These are phyloP conservation scores for Hepsetus odoe DNA, from an alignment of 2,113 vertebrate species.

Conservation along the genomic window DNA sequence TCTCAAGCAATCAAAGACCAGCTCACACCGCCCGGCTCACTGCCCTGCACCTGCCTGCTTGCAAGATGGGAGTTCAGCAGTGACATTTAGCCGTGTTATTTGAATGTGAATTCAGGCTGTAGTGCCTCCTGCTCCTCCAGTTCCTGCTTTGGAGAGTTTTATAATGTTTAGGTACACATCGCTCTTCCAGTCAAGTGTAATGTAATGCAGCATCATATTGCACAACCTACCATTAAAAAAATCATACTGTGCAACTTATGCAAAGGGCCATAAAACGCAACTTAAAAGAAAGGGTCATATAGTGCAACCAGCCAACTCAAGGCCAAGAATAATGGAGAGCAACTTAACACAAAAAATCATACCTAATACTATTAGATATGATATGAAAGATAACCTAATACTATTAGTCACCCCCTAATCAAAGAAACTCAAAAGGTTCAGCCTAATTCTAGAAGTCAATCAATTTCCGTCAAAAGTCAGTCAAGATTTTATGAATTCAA, in stretches of 20 bases:
- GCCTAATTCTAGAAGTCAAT: background rate
- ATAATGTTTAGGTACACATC: background rate
- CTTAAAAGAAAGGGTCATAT: background rate
- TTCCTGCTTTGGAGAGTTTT: background rate
- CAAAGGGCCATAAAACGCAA: background rate
- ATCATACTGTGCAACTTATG: background rate
- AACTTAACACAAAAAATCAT: too few species aligned
- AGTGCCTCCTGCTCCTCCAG: background rate
- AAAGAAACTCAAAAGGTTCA: background rate
- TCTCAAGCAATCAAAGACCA: conserved; percentile 83
- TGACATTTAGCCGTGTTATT: conserved; percentile 6
- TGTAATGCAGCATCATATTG: background rate
- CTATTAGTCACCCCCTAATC: too few species aligned
- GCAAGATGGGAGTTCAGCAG: conserved; percentile 6
- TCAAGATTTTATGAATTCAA: too few species aligned
- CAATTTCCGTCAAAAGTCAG: too few species aligned
- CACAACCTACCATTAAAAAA: background rate
- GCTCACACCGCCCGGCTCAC: conserved; percentile 48
- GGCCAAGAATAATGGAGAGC: background rate
- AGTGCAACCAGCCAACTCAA: background rate
- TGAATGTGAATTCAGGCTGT: background rate
- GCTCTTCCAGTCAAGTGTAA: background rate
- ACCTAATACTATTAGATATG: too few species aligned
- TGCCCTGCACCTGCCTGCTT: background rate
- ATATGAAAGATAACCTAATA: too few species aligned